phyloP scores from a whole-genome alignment of 2,113 vertebrate species.

The Saccopteryx leptura region DNA sequence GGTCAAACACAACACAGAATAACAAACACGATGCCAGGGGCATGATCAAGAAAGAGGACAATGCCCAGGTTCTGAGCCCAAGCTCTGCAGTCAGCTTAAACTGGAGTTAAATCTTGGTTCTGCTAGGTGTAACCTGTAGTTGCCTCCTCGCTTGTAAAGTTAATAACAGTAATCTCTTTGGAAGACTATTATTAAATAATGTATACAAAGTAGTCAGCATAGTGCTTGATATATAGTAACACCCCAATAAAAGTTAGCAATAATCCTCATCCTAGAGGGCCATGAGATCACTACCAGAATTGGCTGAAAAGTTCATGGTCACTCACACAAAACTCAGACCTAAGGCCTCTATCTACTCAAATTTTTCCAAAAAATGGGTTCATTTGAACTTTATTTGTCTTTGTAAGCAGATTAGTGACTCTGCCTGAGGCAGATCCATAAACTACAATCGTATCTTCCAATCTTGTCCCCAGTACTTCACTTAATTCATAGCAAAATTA shows the following conservation, averaged over 20 bases:
- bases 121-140: neutral
- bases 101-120: neutral
- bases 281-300: neutral
- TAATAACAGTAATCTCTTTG: neutral
- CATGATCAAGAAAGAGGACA: neutral
- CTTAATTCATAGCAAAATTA: constrained; percentile 1
- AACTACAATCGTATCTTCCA: neutral
- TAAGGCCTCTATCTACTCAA: neutral
- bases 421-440: neutral
- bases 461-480: neutral
- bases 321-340: neutral
- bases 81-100: neutral
- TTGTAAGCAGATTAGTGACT: neutral
- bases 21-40: neutral
- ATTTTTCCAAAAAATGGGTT: constrained; percentile 2
- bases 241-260: neutral
- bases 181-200: neutral
- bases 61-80: neutral
- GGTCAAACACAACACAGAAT: neutral
- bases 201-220: neutral
- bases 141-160: neutral
- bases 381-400: constrained; percentile 1
- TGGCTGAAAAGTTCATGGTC: neutral
- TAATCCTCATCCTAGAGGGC: neutral
- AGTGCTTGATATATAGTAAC: neutral